Base-by-base conservation (phyloP, 2,113 vertebrate genomes). In the Ciconia boyciana region DNA sequence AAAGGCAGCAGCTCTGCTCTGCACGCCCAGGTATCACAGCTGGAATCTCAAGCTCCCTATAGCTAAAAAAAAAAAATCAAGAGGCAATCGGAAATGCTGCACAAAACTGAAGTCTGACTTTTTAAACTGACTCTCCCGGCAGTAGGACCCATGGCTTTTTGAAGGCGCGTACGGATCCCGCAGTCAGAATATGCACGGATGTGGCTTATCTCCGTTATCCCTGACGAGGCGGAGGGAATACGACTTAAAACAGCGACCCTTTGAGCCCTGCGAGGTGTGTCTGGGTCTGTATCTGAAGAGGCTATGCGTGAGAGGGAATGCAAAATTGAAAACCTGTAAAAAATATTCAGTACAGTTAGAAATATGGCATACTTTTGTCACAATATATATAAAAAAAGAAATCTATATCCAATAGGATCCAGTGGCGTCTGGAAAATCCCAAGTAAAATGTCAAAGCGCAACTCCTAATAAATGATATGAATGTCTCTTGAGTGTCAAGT, bases 321-420 rank as follows among this genome's bases (percentile, higher is more conserved):
- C 92, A 96, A 97, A 95, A 96, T 62, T 90, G 91, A 46, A 96
- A 95, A 94, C 76, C 96, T 96, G 93, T 94, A 94, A 96, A 96
- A 98, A 98, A 96, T 90, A 80, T 72, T 96, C 89, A 92, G 89
- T 62, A 97, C 97, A 97, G 89, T 97, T 96, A 97, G 97, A 98
- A 98, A 96, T 93, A 97, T 97, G 97, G 94, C 94, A 96, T 96
- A 96, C 87, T 97, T 90, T 17, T 92, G 96, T 98, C 93, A 96
- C 92, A 32, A 97, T 88, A 97, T 94, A 97, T 41, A 39, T 34
- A 43, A 21, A 81, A 60, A 61, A 48, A 57, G 57, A 41, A 91
- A 34, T 46, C 96, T 90, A 41, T 97, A 93, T 97, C 95, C 92
- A 83, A 87, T 51, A 97, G 84, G 92, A 97, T 97, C 90, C 94